Evolutionary conservation across 2,888 invertebrate species (phyloP), one percentile per base, ranked within the genome.

Genomic region (Synanthedon vespiformis): DNA sequence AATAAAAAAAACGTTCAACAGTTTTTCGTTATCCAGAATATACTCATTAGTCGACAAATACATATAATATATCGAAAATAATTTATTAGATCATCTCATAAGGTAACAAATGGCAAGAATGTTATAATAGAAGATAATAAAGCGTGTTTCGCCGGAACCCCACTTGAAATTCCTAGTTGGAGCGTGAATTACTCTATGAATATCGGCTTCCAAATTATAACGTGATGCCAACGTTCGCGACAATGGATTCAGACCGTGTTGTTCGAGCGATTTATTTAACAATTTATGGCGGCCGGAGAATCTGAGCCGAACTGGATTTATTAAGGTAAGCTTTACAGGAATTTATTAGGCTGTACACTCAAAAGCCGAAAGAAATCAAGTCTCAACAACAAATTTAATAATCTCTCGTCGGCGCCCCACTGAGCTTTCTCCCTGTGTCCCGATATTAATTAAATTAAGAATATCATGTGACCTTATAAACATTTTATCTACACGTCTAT

Each of bases 251-350:
- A 61, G 66, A 65, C 61, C 60, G 63, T 68, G 72, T 74, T 71
- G 74, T 78, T 71, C 74, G 67, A 71, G 64, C 80, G 76, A 81
- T 83, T 83, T 82, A 80, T 80, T 79, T 72, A 75, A 74, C 77
- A 80, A 83, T 83, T 83, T 83, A 83, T 77, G 65, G 77, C 63
- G 66, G 70, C 72, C 69, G 63, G 70, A 70, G 76, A 82, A 77
- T 80, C 78, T 80, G 79, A 82, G 72, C 77, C 75, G 69, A 70
- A 74, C 70, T 66, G 72, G 76, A 82, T 83, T 83, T 83, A 82
- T 82, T 80, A 78, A 79, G 79, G 77, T 76, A 70, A 70, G 67
- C 71, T 73, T 70, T 64, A 67, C 62, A 69, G 70, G 70, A 77
- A 83, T 83, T 81, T 80, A 81, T 81, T 74, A 72, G 65, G 49